Conservation (phyloP, 2,113 vertebrate species). For the Amphiprion ocellaris region DNA sequence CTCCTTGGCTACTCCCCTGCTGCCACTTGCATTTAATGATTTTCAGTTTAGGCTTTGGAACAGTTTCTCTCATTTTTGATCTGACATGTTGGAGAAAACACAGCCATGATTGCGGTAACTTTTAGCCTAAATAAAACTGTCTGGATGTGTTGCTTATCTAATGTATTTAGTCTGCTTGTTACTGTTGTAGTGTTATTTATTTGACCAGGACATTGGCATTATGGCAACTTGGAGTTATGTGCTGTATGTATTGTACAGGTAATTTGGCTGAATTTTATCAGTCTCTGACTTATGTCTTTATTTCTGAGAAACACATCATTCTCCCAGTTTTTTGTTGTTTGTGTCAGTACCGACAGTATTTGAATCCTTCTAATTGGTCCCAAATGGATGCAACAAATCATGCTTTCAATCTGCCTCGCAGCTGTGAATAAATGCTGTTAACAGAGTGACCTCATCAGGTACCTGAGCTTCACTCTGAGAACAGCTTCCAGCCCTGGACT, state of each 20-base stretch:
- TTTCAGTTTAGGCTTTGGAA: no score
- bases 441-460: constrained; percentile 27
- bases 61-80: no score
- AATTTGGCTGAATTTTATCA: background rate
- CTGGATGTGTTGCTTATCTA: no score
- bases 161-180: no score
- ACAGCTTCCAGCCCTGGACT: constrained; percentile 34
- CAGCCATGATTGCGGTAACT: no score
- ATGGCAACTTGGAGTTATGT: background rate
- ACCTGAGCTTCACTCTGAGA: background rate
- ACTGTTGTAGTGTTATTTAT: no score
- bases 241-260: background rate
- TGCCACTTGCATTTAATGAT: no score
- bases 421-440: constrained; percentile 39
- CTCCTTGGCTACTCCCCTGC: no score
- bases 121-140: no score
- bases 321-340: constrained; percentile 25
- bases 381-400: constrained; percentile 41
- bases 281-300: background rate
- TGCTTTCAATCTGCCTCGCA: constrained; percentile 42
- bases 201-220: no score
- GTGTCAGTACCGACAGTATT: constrained; percentile 24
- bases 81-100: no score
- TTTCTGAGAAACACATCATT: background rate
- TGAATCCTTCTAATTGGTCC: constrained; percentile 62